These are phyloP conservation scores for Amiota mariae DNA, from an alignment of 2,888 invertebrate genomes.

Conservation along the genomic window DNA sequence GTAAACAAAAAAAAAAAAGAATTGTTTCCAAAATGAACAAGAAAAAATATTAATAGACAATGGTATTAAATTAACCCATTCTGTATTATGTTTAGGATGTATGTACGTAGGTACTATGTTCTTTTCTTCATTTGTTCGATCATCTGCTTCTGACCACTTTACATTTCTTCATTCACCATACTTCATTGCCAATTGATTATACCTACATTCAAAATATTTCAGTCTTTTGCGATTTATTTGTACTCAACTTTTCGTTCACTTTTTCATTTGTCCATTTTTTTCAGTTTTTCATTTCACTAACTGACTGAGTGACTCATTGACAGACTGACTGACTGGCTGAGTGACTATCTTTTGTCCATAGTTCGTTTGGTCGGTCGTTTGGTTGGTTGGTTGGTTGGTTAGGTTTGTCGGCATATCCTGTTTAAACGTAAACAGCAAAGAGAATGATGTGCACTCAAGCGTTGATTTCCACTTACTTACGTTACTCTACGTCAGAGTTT, in stretches of 20 bases:
- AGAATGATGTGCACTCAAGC: too few species aligned
- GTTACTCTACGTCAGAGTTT: too few species aligned
- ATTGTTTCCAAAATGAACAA: not conserved
- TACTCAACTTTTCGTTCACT: too few species aligned
- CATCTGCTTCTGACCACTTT: too few species aligned
- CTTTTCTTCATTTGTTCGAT: not conserved
- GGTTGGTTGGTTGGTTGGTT: not conserved
- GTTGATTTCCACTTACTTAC: too few species aligned
- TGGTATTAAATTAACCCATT: constrained; percentile 25
- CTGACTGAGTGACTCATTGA: not conserved
- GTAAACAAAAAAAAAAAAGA: not conserved
- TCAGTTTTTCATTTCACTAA: not conserved
- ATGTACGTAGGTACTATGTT: not conserved
- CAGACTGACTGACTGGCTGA: not conserved
- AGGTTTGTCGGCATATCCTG: not conserved
- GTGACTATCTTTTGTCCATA: not conserved
- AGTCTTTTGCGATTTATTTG: too few species aligned
- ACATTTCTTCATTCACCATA: too few species aligned
- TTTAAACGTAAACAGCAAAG: too few species aligned
- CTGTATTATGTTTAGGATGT: not conserved
- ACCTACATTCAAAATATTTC: too few species aligned
- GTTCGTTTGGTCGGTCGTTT: not conserved
- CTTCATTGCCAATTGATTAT: too few species aligned
- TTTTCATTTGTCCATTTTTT: not conserved
- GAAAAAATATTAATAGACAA: constrained; percentile 18